Evolutionary conservation across 2,797 vertebrate genomes (phyloP).

Genomic region (Australoheros facetus): DNA sequence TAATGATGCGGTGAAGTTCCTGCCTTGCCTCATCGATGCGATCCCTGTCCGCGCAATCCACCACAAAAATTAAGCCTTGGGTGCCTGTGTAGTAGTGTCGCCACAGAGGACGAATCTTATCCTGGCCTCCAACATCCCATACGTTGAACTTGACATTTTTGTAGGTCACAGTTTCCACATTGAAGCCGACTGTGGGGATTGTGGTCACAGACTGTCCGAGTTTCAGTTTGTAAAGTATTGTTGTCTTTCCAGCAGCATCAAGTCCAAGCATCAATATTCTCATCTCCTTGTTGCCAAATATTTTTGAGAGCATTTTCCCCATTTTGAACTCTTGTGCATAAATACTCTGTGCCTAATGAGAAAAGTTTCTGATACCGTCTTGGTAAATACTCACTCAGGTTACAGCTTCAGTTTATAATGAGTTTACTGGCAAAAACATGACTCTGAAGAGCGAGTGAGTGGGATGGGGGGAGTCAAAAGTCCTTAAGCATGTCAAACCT

Average conservation of each 20-base stretch:
- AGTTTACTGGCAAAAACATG: slow-evolving; percentile 57
- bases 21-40: slow-evolving; percentile 98
- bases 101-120: slow-evolving; percentile 98
- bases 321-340: slow-evolving; percentile 87
- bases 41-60: slow-evolving; percentile 99
- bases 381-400: slow-evolving; percentile 28
- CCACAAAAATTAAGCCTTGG: slow-evolving; percentile 98
- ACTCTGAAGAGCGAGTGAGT: slow-evolving; percentile 35
- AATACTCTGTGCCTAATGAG: slow-evolving; percentile 69
- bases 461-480: slow-evolving; percentile 37
- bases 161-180: slow-evolving; percentile 99
- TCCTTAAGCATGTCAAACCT: slow-evolving; percentile 43
- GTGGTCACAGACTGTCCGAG: slow-evolving; percentile 99
- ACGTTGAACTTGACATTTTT: slow-evolving; percentile 99
- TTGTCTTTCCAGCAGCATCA: slow-evolving; percentile 98
- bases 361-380: slow-evolving; percentile 30
- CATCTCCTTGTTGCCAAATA: slow-evolving; percentile 99
- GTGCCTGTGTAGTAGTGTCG: slow-evolving; percentile 99
- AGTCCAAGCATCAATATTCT: slow-evolving; percentile 99
- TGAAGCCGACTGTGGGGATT: slow-evolving; percentile 98
- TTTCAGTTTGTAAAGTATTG: slow-evolving; percentile 99
- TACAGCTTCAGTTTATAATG: slow-evolving; percentile 38
- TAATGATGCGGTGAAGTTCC: slow-evolving; percentile 99
- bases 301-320: slow-evolving; percentile 99
- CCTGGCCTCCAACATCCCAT: slow-evolving; percentile 98